Conservation (phyloP, 2,113 vertebrate genomes). For the Odontesthes bonariensis region DNA sequence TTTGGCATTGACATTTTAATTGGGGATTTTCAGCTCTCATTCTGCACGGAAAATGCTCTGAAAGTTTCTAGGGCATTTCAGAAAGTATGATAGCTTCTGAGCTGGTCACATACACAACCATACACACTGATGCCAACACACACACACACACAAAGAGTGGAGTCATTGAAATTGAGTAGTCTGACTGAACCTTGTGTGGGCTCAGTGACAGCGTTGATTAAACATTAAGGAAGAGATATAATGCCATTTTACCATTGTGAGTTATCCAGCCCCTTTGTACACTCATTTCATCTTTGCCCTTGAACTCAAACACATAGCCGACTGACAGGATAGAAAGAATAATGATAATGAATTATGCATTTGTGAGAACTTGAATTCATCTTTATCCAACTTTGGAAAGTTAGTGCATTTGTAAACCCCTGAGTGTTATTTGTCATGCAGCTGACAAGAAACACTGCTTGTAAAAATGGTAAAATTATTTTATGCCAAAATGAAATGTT, state of each 20-base stretch:
- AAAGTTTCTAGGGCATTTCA: slow-evolving; percentile 78
- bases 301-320: slow-evolving; percentile 76
- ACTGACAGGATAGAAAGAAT: slow-evolving; percentile 78
- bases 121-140: slow-evolving; percentile 33
- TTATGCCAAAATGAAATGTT: slow-evolving; percentile 47
- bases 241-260: slow-evolving; percentile 80
- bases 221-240: slow-evolving; percentile 84
- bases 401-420: slow-evolving; percentile 71
- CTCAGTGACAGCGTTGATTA: slow-evolving; percentile 81
- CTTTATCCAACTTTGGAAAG: slow-evolving; percentile 78
- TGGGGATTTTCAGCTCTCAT: slow-evolving; percentile 77
- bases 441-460: slow-evolving; percentile 72
- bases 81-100: slow-evolving; percentile 65
- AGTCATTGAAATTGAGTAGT: slow-evolving; percentile 80
- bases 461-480: slow-evolving; percentile 48
- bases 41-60: slow-evolving; percentile 65
- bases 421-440: slow-evolving; percentile 74
- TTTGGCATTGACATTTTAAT: slow-evolving; percentile 78
- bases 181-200: slow-evolving; percentile 77
- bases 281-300: slow-evolving; percentile 80
- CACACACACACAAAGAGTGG: slow-evolving; percentile 37
- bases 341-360: slow-evolving; percentile 82
- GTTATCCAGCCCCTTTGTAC: slow-evolving; percentile 77
- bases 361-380: slow-evolving; percentile 77
- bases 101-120: slow-evolving; percentile 69